Base-by-base conservation (phyloP, 2,113 vertebrate species). In the Nothobranchius kuhntae region DNA sequence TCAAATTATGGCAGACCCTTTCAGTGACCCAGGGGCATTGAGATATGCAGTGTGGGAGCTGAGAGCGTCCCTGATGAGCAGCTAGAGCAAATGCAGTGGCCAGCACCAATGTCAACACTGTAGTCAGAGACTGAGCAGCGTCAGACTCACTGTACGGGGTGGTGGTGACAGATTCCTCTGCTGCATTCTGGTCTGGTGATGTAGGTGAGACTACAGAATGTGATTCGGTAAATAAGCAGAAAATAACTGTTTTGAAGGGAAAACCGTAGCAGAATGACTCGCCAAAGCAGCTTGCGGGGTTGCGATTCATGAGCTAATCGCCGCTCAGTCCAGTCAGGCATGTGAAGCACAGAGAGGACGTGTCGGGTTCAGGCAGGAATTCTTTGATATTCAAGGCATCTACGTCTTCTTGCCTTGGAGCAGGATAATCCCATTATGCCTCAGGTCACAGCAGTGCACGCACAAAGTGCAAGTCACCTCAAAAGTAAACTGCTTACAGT, bases 1-100 rank as follows among this genome's bases (percentile, higher is more conserved):
- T 91, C 85, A 89, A 90, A 93, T 92, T 90, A 88, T 89, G 87
- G 69, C 66, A 50, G 61, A 83, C 77, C 86, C 61, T 70, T 79
- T 75, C 71, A 67, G 70, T 91, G 91, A 93, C 89, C 92, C 76
- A 53, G 54, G 83, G 87, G 80, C 87, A 74, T 86, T 83, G 87
- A 74, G 90, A 89, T 90, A 87, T 89, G 83, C 86, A 81, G 83
- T 86, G 73, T 75, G 79, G 81, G 89, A 89, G 84, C 63, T 26
- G 81, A 75, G 85, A 84, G 85, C 61, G 80, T 86, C 84, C 86
- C 86, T 76, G 82, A 92, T 88, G 80, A 89, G 79, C 72, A 63
- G 65, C 54, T 74, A 68, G 74, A 69, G 81, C 61, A 58, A 80
- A 89, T 74, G 84, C 81, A 69, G 47, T 36, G 58, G 73, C 68